Percentiles rank a stretch among this genome's conserved stretches.
phyloP scores from a whole-genome alignment of 1,140 invertebrate species.

The Thaumetopoea pityocampa region DNA sequence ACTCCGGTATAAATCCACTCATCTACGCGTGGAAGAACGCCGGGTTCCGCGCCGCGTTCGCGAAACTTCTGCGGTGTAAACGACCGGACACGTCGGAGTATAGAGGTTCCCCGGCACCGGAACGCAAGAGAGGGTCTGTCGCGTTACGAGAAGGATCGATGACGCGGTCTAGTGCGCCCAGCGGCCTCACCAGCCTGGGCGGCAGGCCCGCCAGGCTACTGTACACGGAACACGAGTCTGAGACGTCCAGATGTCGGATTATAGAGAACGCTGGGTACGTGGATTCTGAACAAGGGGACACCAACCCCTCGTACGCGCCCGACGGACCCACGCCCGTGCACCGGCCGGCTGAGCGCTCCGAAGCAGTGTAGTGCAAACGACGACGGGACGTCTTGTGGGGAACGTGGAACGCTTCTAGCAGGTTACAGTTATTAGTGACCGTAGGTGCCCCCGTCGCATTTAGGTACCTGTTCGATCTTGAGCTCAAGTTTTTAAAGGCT shows the following conservation, averaged over 20 bases:
- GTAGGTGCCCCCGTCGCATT: constrained; percentile 53
- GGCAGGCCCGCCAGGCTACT: constrained; percentile 53
- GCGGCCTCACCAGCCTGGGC: constrained; percentile 35
- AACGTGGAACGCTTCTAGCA: constrained; percentile 71
- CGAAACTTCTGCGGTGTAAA: constrained; percentile 79
- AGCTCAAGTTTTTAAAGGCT: constrained; percentile 71
- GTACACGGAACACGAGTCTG: constrained; percentile 54
- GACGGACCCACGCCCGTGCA: constrained; percentile 65
- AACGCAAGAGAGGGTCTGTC: constrained; percentile 58
- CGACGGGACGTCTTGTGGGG: constrained; percentile 59
- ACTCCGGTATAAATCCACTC: constrained; percentile 86
- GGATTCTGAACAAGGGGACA: constrained; percentile 56
- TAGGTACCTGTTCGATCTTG: constrained; percentile 61
- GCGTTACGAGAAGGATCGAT: constrained; percentile 65
- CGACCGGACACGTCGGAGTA: constrained; percentile 74
- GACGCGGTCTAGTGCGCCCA: constrained; percentile 47
- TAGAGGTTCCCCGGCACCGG: constrained; percentile 56
- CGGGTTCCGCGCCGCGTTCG: constrained; percentile 82
- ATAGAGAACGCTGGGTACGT: constrained; percentile 72
- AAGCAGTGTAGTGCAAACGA: constrained; percentile 56
- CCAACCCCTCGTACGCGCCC: constrained; percentile 63
- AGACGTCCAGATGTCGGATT: constrained; percentile 61
- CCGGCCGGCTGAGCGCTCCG: constrained; percentile 36
- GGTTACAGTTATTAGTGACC: constrained; percentile 59
- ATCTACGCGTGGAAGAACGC: constrained; percentile 90